phyloP scores from a whole-genome alignment of 2,113 vertebrate genomes.

The Puma concolor region DNA sequence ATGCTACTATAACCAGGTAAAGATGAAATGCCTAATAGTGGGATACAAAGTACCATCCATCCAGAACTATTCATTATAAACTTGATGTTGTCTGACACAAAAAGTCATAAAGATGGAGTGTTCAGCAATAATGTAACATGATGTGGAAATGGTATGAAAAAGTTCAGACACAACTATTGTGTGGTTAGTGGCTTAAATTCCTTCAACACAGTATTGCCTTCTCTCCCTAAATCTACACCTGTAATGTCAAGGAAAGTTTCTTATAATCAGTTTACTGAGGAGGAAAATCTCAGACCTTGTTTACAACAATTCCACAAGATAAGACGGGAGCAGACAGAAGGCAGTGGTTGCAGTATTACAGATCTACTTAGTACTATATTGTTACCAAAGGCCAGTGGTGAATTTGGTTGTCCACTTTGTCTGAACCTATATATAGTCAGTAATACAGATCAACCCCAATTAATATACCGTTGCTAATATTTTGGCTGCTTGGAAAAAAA shows the following conservation, averaged over 20 bases:
- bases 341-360: not conserved
- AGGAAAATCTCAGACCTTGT: not conserved
- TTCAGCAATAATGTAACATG: not conserved
- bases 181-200: not conserved
- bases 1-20: not conserved
- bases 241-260: not conserved
- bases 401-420: not conserved
- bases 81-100: not conserved
- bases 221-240: not conserved
- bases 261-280: not conserved
- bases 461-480: not conserved
- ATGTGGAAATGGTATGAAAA: not conserved
- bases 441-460: not conserved
- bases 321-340: not conserved
- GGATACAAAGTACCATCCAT: not conserved
- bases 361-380: not conserved
- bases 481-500: not conserved
- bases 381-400: not conserved
- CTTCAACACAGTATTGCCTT: not conserved
- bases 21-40: not conserved
- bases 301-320: not conserved
- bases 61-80: not conserved
- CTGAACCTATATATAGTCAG: not conserved
- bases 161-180: not conserved
- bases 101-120: not conserved